These are phyloP conservation scores for Drosophila diplacantha DNA, from an alignment of 2,888 invertebrate species.

Conservation along the genomic window DNA sequence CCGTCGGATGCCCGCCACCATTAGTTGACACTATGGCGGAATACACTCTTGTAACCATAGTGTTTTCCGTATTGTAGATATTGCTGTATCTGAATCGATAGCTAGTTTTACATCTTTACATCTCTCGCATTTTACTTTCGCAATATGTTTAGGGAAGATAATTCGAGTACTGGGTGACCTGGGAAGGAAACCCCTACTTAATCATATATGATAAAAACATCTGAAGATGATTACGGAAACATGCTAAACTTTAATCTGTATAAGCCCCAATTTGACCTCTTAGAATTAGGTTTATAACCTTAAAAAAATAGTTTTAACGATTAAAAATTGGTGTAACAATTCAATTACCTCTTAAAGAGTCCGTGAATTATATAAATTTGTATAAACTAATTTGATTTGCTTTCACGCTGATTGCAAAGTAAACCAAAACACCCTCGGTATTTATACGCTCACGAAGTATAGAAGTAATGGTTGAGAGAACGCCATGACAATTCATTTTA, in stretches of 20 bases:
- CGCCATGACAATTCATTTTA: constrained; percentile 30
- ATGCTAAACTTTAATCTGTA: not conserved
- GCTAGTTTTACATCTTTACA: not conserved
- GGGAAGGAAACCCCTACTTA: not conserved
- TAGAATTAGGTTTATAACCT: not conserved
- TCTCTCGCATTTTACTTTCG: constrained; percentile 1
- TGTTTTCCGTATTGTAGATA: not conserved
- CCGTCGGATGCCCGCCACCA: constrained; percentile 20
- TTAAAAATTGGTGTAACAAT: not conserved
- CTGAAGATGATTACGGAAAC: not conserved
- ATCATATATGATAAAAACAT: not conserved
- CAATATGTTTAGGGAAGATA: no score
- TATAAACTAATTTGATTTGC: constrained; percentile 8
- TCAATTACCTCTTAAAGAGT: not conserved
- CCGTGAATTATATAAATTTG: not conserved
- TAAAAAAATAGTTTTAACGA: not conserved
- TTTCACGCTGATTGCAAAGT: not conserved
- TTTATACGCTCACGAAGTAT: not conserved
- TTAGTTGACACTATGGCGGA: constrained; percentile 17
- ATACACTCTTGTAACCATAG: not conserved
- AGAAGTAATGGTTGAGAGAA: not conserved
- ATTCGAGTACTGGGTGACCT: not conserved
- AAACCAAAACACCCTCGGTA: not conserved
- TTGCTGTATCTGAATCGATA: not conserved
- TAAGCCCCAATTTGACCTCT: not conserved